A percentile compares a stretch with the other conserved stretches of the same genome.
Evolutionary conservation across 2,797 vertebrate species (phyloP).

Genomic region (Danionella dracula): DNA sequence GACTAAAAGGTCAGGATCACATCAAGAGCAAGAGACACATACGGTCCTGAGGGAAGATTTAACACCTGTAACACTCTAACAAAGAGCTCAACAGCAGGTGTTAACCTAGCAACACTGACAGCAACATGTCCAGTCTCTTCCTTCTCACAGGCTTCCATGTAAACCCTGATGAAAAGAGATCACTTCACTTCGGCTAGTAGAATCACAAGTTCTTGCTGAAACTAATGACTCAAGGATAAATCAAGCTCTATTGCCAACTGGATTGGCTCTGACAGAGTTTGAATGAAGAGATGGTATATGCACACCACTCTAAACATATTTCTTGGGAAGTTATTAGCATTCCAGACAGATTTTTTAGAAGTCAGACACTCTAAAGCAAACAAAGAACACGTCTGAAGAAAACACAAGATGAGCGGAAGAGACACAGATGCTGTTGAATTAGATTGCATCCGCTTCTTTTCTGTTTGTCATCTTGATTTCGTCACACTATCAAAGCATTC

Average conservation of each 20-base stretch:
- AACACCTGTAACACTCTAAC: constrained; percentile 23
- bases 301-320: constrained; percentile 50
- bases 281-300: not conserved
- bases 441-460: constrained; percentile 63
- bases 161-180: not conserved
- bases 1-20: constrained; percentile 15
- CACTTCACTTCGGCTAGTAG: not conserved
- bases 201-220: not conserved
- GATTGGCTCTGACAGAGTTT: constrained; percentile 10
- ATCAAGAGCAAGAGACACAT: constrained; percentile 1
- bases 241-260: not conserved
- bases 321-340: constrained; percentile 63
- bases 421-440: constrained; percentile 46
- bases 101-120: not conserved
- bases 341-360: constrained; percentile 70
- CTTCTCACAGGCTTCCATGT: not conserved
- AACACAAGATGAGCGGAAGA: constrained; percentile 38
- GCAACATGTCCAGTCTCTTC: not conserved
- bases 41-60: constrained; percentile 14
- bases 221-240: not conserved
- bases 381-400: constrained; percentile 57
- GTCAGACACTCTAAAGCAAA: constrained; percentile 52
- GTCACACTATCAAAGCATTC: constrained; percentile 43
- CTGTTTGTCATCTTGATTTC: constrained; percentile 51
- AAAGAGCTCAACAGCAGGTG: not conserved